Conservation (phyloP, 1,140 invertebrate genomes). For the Zaprionus gabonicus region DNA sequence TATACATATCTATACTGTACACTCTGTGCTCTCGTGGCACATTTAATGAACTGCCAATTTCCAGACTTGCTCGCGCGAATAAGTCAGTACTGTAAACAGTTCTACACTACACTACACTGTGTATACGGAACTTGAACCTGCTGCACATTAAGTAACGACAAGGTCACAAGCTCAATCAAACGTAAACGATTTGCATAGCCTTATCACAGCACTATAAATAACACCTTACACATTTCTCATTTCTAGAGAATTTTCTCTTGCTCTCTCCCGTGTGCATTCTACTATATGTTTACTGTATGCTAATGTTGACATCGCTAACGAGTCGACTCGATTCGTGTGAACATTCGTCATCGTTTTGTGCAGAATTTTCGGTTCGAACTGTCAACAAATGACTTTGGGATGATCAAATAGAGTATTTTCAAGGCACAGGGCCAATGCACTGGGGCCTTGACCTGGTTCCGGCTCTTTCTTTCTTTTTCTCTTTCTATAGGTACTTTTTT, state of each 20-base stretch:
- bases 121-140: background rate
- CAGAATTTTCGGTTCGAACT: conserved; percentile 8
- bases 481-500: background rate
- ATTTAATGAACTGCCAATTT: background rate
- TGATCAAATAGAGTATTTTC: conserved; percentile 21
- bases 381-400: conserved; percentile 6
- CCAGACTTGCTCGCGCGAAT: background rate
- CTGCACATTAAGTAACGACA: background rate
- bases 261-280: background rate
- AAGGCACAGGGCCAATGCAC: conserved; percentile 34
- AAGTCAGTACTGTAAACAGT: background rate
- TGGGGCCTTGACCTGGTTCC: conserved; percentile 15
- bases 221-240: background rate
- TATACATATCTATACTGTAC: background rate
- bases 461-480: background rate
- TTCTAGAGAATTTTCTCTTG: background rate
- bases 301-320: conserved; percentile 20
- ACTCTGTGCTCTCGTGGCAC: background rate
- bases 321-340: background rate
- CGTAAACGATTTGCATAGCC: background rate
- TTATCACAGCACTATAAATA: conserved; percentile 4
- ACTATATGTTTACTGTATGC: conserved; percentile 7
- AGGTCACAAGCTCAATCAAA: background rate
- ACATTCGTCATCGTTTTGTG: conserved; percentile 31
- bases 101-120: background rate